Evolutionary conservation across 2,888 invertebrate genomes (phyloP).

Genomic region (Acrobasis consociella): DNA sequence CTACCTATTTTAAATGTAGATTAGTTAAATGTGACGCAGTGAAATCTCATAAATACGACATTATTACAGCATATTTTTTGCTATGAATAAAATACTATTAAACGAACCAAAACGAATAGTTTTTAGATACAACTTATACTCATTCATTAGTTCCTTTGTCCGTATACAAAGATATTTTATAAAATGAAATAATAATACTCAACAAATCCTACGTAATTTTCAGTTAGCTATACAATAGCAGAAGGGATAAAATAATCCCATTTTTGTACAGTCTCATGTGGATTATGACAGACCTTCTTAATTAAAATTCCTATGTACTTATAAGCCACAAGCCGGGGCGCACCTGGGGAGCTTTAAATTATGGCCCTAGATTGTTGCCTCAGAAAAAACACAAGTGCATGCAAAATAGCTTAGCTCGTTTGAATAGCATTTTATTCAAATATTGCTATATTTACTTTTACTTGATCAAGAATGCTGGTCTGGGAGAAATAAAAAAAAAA

Average conservation of each 20-base stretch:
- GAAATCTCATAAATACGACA: too few relatives aligned
- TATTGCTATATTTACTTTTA: not conserved
- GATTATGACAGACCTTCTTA: slow-evolving; percentile 66
- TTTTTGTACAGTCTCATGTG: slow-evolving; percentile 48
- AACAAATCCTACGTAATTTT: not conserved
- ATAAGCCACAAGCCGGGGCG: slow-evolving; percentile 62
- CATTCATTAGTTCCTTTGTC: not conserved
- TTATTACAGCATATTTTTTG: too few relatives aligned
- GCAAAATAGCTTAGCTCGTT: not conserved
- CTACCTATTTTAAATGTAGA: too few relatives aligned
- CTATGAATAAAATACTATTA: too few relatives aligned
- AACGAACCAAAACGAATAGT: too few relatives aligned
- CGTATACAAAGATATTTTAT: not conserved
- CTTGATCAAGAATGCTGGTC: not conserved
- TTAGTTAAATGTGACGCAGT: too few relatives aligned
- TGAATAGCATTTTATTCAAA: not conserved
- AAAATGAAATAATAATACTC: slow-evolving; percentile 23
- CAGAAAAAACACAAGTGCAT: slow-evolving; percentile 12
- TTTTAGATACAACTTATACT: too few relatives aligned
- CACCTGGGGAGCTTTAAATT: slow-evolving; percentile 73
- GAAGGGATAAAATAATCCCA: slow-evolving; percentile 26
- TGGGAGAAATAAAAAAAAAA: too few relatives aligned
- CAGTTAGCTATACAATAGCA: slow-evolving; percentile 25
- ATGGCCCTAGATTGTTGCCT: slow-evolving; percentile 38
- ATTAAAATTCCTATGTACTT: slow-evolving; percentile 72